Evolutionary conservation across 2,888 invertebrate species (phyloP).

Genomic region (Parelbella ahira): DNA sequence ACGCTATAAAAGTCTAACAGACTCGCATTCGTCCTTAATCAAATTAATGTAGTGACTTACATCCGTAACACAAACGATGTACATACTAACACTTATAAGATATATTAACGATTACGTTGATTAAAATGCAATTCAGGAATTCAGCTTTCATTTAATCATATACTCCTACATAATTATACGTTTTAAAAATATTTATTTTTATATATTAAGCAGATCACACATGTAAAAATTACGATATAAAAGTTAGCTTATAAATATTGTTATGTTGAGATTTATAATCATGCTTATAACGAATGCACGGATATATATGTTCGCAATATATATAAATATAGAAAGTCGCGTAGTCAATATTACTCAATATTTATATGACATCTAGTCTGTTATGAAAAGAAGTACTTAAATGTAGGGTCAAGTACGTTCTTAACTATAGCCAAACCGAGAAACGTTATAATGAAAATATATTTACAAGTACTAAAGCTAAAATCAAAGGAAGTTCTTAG

Average conservation of each 20-base stretch:
- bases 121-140: constrained; percentile 38
- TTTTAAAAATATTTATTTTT: constrained; percentile 19
- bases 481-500: constrained; percentile 2
- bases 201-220: constrained; percentile 28
- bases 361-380: constrained; percentile 7
- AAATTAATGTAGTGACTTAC: constrained; percentile 22
- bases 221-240: constrained; percentile 29
- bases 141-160: constrained; percentile 24
- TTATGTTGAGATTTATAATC: constrained; percentile 17
- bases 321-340: constrained; percentile 12
- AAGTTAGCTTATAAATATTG: constrained; percentile 17
- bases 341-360: constrained; percentile 8
- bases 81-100: constrained; percentile 5
- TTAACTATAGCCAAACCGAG: constrained; percentile 39
- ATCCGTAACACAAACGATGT: constrained; percentile 14
- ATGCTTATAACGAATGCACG: too few relatives aligned
- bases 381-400: constrained; percentile 54
- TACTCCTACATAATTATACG: constrained; percentile 22
- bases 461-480: constrained; percentile 30
- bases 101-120: constrained; percentile 16
- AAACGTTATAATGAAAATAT: constrained; percentile 20
- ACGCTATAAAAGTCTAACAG: constrained; percentile 16
- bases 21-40: constrained; percentile 23
- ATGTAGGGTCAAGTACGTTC: constrained; percentile 50
- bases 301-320: too few relatives aligned